A percentile compares a stretch with the other conserved stretches of the same genome.
phyloP scores from a whole-genome alignment of 1,140 invertebrate species.

The Bombus affinis region DNA sequence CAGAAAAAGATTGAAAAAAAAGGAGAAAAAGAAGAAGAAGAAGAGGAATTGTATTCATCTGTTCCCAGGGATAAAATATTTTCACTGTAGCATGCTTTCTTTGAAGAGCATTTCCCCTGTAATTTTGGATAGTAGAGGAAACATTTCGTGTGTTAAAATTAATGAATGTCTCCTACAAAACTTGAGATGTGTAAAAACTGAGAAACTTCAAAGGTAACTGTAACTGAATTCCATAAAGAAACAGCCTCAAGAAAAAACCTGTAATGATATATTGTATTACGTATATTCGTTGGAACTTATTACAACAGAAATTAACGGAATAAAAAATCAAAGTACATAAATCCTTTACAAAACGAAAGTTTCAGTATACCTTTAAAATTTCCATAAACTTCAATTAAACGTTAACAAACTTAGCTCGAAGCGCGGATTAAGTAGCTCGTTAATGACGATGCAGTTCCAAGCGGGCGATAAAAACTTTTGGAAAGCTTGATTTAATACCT shows the following conservation, averaged over 20 bases:
- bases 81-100: background rate
- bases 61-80: background rate
- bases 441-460: background rate
- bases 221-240: background rate
- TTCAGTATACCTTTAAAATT: background rate
- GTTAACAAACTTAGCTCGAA: background rate
- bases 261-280: background rate
- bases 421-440: background rate
- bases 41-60: too few species aligned
- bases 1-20: background rate
- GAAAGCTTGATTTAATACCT: background rate
- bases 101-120: background rate
- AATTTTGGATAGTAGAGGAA: background rate
- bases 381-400: background rate
- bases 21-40: background rate
- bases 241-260: background rate
- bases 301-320: background rate
- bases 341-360: background rate
- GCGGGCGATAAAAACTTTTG: background rate
- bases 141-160: constrained; percentile 5
- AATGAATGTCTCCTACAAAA: background rate
- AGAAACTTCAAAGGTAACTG: background rate
- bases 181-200: too few species aligned
- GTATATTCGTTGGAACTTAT: background rate
- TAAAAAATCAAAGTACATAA: background rate